Conservation (phyloP, 2,888 invertebrate genomes). For the Chloroclysta siterata region DNA sequence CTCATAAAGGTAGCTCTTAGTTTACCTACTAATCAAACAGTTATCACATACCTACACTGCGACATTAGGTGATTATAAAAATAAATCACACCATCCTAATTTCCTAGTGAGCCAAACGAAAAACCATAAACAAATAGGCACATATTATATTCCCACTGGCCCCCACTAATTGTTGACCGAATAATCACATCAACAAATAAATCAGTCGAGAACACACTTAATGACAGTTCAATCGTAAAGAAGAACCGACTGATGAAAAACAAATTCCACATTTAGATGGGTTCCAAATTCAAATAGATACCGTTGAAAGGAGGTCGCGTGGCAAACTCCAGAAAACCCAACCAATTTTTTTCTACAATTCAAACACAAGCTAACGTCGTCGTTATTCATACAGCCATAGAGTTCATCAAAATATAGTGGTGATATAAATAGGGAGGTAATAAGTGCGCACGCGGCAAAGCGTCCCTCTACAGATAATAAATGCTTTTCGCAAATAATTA, state of each 20-base stretch:
- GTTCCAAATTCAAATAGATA: conserved; percentile 81
- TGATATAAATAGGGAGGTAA: conserved; percentile 28
- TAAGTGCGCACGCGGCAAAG: conserved; percentile 65
- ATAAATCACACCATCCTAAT: conserved; percentile 22
- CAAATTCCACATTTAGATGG: conserved; percentile 76
- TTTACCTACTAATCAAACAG: too few relatives aligned
- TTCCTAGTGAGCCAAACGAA: conserved; percentile 50
- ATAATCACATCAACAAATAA: conserved; percentile 74
- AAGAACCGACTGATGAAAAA: conserved; percentile 77
- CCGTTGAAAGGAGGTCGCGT: conserved; percentile 79
- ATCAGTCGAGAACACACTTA: conserved; percentile 67
- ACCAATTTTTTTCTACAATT: conserved; percentile 23
- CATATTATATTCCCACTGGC: conserved; percentile 55
- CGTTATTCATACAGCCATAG: conserved; percentile 26
- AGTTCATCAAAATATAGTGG: conserved; percentile 8
- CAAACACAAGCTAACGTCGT: conserved; percentile 29
- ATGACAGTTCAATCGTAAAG: conserved; percentile 75
- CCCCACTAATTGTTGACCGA: conserved; percentile 60
- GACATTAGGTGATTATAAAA: too few relatives aligned
- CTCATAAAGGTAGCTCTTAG: background rate
- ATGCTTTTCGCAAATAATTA: conserved; percentile 83
- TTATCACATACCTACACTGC: too few relatives aligned
- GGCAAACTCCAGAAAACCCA: conserved; percentile 58
- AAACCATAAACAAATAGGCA: conserved; percentile 59
- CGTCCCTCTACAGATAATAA: conserved; percentile 78